Conservation (phyloP, 2,888 invertebrate species). For the Chaetogeoica ovagalla region DNA sequence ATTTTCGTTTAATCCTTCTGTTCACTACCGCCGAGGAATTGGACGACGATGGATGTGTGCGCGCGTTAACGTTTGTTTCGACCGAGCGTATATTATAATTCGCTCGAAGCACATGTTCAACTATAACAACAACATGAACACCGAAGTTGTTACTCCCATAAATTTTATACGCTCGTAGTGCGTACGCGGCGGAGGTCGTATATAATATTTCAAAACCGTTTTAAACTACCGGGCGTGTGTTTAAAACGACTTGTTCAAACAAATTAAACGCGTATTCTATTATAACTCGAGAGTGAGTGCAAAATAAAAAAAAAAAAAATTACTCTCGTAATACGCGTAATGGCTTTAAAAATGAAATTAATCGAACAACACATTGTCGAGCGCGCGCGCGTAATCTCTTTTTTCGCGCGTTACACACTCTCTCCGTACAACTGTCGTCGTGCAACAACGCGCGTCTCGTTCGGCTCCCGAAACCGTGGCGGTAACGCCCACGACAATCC, state of each 20-base stretch:
- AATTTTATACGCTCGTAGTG: neutral
- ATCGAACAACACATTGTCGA: constrained; percentile 43
- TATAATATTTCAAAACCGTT: constrained; percentile 34
- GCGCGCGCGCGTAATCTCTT: constrained; percentile 30
- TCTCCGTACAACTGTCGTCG: neutral
- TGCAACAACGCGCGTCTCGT: neutral
- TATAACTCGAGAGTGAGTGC: neutral
- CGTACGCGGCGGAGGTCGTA: neutral
- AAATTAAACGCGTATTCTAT: constrained; percentile 29
- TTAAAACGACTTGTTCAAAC: constrained; percentile 36
- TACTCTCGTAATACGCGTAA: neutral
- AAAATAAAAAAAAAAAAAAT: neutral
- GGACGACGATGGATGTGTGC: constrained; percentile 1
- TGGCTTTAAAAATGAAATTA: constrained; percentile 32
- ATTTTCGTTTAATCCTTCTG: constrained; percentile 1
- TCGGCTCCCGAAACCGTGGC: neutral
- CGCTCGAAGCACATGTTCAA: constrained; percentile 40
- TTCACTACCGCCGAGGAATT: constrained; percentile 21
- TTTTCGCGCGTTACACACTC: neutral
- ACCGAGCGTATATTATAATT: neutral
- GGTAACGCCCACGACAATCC: constrained; percentile 34
- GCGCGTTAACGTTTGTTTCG: constrained; percentile 3
- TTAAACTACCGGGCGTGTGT: constrained; percentile 11
- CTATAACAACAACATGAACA: neutral
- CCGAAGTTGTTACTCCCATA: constrained; percentile 22